Base-by-base conservation (phyloP, 2,797 vertebrate species). In the Danio albolineatus region DNA sequence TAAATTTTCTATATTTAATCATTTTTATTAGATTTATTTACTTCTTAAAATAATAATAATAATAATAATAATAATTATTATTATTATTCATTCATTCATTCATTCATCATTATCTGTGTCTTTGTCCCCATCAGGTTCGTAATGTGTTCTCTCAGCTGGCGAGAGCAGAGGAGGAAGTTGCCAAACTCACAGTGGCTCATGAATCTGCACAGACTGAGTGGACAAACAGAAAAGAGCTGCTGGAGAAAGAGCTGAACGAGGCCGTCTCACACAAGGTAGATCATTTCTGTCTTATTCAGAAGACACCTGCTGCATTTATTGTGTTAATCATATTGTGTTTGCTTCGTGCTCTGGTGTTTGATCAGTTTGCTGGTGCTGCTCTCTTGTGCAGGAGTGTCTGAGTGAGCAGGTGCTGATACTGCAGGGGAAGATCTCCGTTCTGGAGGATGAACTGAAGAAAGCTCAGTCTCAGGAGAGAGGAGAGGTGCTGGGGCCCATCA, bases 381-480 rank as follows among this genome's bases (percentile, higher is more conserved):
- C 17, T 51, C 17, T 6, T 71, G 0, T 21, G 4, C 83, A 99
- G 98, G 97, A 97, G 88, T 89, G 91, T 72, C 90, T 94, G 13
- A 89, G 91, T 61, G 98, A 99, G 89, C 95, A 95, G 88, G 90
- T 95, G 0, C 93, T 96, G 91, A 98, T 99, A 69, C 93, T 98
- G 0, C 94, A 95, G 80, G 95, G 96, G 53, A 99, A 98, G 86
- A 93, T 98, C 44, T 95, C 95, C 2, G 90, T 94, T 87, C 89
- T 98, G 79, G 95, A 98, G 75, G 97, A 98, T 4, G 94, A 95
- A 75, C 75, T 98, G 69, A 84, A 85, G 14, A 93, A 72, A 73
- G 87, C 92, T 79, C 87, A 89, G 4, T 5, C 81, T n/a, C 91
- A 91, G 62, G 94, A 95, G 81, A 92, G 91, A 48, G 98, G 98